Base-by-base conservation (phyloP, 2,113 vertebrate genomes). In the Ivindomyrus marchei region DNA sequence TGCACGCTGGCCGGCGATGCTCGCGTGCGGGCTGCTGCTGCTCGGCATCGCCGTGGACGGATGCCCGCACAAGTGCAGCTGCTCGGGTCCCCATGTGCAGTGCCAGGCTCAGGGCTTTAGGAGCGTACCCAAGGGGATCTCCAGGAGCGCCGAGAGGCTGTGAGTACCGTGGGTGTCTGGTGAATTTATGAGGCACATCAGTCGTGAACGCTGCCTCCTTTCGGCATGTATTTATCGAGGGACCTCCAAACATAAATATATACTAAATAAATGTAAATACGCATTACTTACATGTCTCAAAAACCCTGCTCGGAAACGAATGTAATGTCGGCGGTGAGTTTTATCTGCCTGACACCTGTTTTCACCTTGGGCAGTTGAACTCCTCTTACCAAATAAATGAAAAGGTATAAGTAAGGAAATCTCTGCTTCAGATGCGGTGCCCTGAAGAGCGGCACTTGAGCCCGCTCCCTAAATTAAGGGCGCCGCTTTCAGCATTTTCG, bases 61-160 rank as follows among this genome's bases (percentile, higher is more conserved):
- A 94, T 99, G 98, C 94, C 98, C 98, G 13, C 96, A 97, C 93
- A 99, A 98, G 94, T 99, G 98, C 96, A 98, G 97, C 91, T 99
- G 98, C 95, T 97, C 98, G 27, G 98, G 97, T 85, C 96, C 98
- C 90, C 98, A 97, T 94, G 98, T 99, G 97, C 98, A 99, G 95
- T 99, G 98, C 95, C 98, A 99, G 24, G 97, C 97, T 92, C 97
- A 98, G 91, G 97, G 97, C 92, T 96, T 99, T 91, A 96, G 94
- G 93, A 95, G 94, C 0, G 97, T 99, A 42, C 98, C 98, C 11
- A 97, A 97, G 94, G 98, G 98, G 92, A 95, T 99, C 93, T 98
- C 98, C 92, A 96, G 98, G 94, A 98, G 97, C 24, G 96, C 98
- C 0, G 98, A 99, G 94, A 96, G 98, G 89, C 95, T 99, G 98